Evolutionary conservation across 2,888 invertebrate species (phyloP).

Genomic region (Euplagia quadripunctaria): DNA sequence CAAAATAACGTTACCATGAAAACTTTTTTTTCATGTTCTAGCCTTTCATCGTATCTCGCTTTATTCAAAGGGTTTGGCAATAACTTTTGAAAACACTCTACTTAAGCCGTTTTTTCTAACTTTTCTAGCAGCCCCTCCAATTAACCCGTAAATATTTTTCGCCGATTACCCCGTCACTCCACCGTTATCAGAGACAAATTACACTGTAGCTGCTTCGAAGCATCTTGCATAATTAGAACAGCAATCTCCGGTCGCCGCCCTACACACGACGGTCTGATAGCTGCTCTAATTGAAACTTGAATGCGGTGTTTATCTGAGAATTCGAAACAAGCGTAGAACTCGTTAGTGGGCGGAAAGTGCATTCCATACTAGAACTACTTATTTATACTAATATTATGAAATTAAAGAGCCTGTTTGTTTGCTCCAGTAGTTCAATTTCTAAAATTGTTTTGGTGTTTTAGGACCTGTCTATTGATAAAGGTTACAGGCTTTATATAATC

Average conservation of each 20-base stretch:
- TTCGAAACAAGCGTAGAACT: slow-evolving; percentile 38
- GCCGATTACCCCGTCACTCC: slow-evolving; percentile 47
- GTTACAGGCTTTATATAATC: too few species aligned
- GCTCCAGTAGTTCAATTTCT: not conserved
- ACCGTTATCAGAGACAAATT: slow-evolving; percentile 52
- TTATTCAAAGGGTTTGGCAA: slow-evolving; percentile 19
- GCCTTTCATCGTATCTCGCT: not conserved
- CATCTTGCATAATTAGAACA: slow-evolving; percentile 66
- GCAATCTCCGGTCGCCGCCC: slow-evolving; percentile 70
- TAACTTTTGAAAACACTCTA: not conserved
- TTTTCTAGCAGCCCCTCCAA: slow-evolving; percentile 32
- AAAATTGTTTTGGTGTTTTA: too few species aligned
- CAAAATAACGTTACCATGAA: too few species aligned
- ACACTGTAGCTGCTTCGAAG: slow-evolving; percentile 42
- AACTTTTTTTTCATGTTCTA: too few species aligned
- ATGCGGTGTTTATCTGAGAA: slow-evolving; percentile 61
- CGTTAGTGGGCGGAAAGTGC: slow-evolving; percentile 28
- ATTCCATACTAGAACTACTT: slow-evolving; percentile 2
- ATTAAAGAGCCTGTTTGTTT: not conserved
- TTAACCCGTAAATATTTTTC: slow-evolving; percentile 51
- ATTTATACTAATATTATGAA: not conserved
- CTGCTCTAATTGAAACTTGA: slow-evolving; percentile 68
- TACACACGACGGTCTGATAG: slow-evolving; percentile 62
- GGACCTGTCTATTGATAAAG: too few species aligned
- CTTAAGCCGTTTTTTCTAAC: too few species aligned